phyloP scores from a whole-genome alignment of 2,888 invertebrate genomes.

The Polydrusus tereticollis region DNA sequence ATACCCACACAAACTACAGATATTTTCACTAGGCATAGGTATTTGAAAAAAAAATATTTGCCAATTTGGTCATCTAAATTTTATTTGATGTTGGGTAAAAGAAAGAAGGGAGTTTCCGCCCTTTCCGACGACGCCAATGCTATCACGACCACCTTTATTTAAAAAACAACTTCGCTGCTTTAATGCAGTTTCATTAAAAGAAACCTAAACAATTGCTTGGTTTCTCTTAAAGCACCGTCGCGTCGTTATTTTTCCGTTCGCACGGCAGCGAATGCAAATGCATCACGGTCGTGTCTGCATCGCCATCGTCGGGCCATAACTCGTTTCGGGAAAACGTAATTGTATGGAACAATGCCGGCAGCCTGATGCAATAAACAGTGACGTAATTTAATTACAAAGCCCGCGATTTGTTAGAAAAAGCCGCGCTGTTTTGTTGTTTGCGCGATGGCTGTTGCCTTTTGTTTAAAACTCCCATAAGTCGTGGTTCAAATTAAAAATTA shows the following conservation, averaged over 20 bases:
- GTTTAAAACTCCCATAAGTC: slow-evolving; percentile 23
- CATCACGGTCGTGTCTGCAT: slow-evolving; percentile 18
- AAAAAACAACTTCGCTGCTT: background rate
- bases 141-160: background rate
- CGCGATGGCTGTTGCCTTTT: slow-evolving; percentile 15
- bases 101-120: no score
- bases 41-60: no score
- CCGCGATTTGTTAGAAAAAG: slow-evolving; percentile 49
- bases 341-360: slow-evolving; percentile 27
- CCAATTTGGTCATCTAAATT: no score
- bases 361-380: slow-evolving; percentile 50
- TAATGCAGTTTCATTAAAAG: background rate
- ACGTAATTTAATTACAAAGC: slow-evolving; percentile 52
- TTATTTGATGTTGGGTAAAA: no score
- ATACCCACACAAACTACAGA: no score
- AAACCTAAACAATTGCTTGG: background rate
- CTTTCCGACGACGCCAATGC: background rate
- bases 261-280: slow-evolving; percentile 7
- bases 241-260: slow-evolving; percentile 7
- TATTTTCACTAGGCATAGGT: no score
- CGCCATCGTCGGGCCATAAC: background rate
- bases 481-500: slow-evolving; percentile 31
- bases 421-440: slow-evolving; percentile 19
- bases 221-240: background rate
- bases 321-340: slow-evolving; percentile 68